Base-by-base conservation (phyloP, 2,888 invertebrate species). In the Brachyopa scutellaris region DNA sequence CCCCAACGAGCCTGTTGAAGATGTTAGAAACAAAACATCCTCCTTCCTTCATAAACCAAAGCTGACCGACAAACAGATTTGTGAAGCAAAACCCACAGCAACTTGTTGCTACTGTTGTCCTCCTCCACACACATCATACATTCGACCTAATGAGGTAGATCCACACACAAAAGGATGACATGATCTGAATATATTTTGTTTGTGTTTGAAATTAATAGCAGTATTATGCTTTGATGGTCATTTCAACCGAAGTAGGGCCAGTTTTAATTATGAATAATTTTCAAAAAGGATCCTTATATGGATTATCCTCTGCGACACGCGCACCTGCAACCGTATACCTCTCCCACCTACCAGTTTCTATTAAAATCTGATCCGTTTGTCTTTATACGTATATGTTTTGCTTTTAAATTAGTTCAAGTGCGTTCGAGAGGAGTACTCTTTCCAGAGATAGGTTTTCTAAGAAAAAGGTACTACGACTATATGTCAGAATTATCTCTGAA, bases 291-390 rank as follows among this genome's bases (percentile, higher is more conserved):
- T 55, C 38, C 69, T 70, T 57, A 77, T 77, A 55, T 49, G 70
- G 77, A 70, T 70, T 57, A 77, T 77, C 77, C 61, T 8, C 13
- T 55, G 62, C 47, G 49, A 45, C 76, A 76, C 76, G 61, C 76
- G 69, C 61, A 76, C 76, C 76, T 69, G 76, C 69, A 53, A 29
- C 11, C 26, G 49, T 51, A 13, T 53, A n/a, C n/a, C n/a, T n/a
- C n/a, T n/a, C n/a, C n/a, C n/a, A n/a, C n/a, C n/a, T n/a, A n/a
- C n/a, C n/a, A n/a, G n/a, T 40, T 72, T 51, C 13, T n/a, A 42
- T 49, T 51, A 2, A 49, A 19, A 23, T 8, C 11, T 23, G 33
- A 21, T 33, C n/a, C 11, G 8, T 55, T 26, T 67, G 55, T 8
- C 3, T 67, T 6, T 19, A 11, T 13, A 2, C 31, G 7, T 19